Conservation (phyloP, 1,140 invertebrate genomes). For the Drosophila oshimai region DNA sequence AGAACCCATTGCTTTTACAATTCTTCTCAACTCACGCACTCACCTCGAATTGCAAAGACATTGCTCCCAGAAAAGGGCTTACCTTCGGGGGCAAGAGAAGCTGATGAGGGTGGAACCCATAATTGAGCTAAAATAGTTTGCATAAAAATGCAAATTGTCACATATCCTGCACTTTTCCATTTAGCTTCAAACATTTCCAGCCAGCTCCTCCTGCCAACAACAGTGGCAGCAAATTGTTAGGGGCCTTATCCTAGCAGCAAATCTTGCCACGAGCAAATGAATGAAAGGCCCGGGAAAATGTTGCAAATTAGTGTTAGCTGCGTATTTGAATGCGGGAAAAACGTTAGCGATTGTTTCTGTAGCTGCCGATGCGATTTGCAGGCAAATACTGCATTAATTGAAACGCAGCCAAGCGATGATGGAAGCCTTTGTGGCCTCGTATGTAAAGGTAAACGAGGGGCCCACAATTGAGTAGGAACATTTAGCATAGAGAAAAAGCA, state of each 20-base stretch:
- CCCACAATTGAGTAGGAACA: not conserved
- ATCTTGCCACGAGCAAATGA: slow-evolving; percentile 25
- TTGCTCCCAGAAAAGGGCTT: not conserved
- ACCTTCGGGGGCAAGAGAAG: not conserved
- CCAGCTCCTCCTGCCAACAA: slow-evolving; percentile 34
- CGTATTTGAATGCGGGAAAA: slow-evolving; percentile 46
- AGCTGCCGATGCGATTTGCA: slow-evolving; percentile 39
- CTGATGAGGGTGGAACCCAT: slow-evolving; percentile 17
- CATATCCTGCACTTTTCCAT: slow-evolving; percentile 78
- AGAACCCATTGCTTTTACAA: too few species aligned
- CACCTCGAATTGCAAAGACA: slow-evolving; percentile 35
- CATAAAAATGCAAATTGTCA: slow-evolving; percentile 78
- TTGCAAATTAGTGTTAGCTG: slow-evolving; percentile 59
- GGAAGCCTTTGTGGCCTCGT: slow-evolving; percentile 8
- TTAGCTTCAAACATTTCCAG: slow-evolving; percentile 59
- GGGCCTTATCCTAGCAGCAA: slow-evolving; percentile 23
- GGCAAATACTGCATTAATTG: slow-evolving; percentile 64
- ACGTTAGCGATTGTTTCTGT: slow-evolving; percentile 32
- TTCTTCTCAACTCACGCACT: slow-evolving; percentile 36
- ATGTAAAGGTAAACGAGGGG: not conserved
- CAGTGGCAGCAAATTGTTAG: slow-evolving; percentile 33
- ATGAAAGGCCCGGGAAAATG: slow-evolving; percentile 41
- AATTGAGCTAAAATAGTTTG: slow-evolving; percentile 77
- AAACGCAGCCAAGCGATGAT: slow-evolving; percentile 58
- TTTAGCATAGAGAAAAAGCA: not conserved